A percentile compares a stretch with the other conserved stretches of the same genome.
phyloP scores from a whole-genome alignment of 2,888 invertebrate genomes.

The Eristalis tenax region DNA sequence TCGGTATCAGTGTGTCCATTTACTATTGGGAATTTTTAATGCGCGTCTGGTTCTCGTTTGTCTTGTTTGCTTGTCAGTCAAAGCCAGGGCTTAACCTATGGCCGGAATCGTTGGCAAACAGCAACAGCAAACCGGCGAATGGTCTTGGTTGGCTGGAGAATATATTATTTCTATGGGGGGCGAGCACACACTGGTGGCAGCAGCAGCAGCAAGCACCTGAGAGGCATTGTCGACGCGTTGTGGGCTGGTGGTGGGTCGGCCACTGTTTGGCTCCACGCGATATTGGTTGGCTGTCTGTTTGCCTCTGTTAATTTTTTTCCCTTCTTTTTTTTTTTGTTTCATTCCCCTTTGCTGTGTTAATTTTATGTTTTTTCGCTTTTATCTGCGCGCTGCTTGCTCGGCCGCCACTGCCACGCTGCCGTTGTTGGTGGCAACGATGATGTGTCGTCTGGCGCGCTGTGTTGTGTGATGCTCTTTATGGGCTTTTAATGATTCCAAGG shows the following conservation, averaged over 20 bases:
- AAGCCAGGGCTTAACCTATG: slow-evolving; percentile 68
- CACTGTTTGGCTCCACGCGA: slow-evolving; percentile 62
- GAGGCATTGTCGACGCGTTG: neutral
- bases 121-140: slow-evolving; percentile 15
- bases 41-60: slow-evolving; percentile 71
- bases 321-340: slow-evolving; percentile 27
- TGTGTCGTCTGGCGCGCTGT: slow-evolving; percentile 13
- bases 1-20: slow-evolving; percentile 9
- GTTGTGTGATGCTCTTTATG: slow-evolving; percentile 59
- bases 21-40: slow-evolving; percentile 71
- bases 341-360: slow-evolving; percentile 4
- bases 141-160: slow-evolving; percentile 68
- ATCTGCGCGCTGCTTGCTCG: neutral
- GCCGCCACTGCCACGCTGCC: neutral
- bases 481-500: slow-evolving; percentile 65
- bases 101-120: slow-evolving; percentile 46
- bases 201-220: slow-evolving; percentile 52
- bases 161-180: slow-evolving; percentile 38
- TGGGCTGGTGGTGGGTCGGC: slow-evolving; percentile 58
- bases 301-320: slow-evolving; percentile 21
- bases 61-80: slow-evolving; percentile 71
- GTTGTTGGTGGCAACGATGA: neutral
- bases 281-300: slow-evolving; percentile 48
- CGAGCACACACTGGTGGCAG: neutral
- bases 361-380: slow-evolving; percentile 33